These are phyloP conservation scores for Anaspis maculata DNA, from an alignment of 2,888 invertebrate genomes.

Conservation along the genomic window DNA sequence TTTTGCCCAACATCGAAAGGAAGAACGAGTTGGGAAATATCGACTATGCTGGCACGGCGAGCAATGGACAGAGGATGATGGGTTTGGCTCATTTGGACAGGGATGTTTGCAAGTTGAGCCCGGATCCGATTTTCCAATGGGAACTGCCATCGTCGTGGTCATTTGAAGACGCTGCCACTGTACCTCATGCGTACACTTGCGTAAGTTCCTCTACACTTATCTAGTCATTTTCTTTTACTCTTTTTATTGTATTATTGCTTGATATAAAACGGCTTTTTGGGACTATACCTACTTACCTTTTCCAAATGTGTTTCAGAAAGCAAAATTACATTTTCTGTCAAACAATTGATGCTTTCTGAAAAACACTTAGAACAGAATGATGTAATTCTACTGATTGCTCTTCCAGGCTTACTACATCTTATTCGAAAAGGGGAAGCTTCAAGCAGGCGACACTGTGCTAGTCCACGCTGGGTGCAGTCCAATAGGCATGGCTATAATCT, in stretches of 20 bases:
- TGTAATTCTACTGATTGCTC: conserved; percentile 10
- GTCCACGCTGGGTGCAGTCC: conserved; percentile 52
- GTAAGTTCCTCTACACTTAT: conserved; percentile 32
- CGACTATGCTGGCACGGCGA: conserved; percentile 33
- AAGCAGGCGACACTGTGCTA: conserved; percentile 44
- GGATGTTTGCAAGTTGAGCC: conserved; percentile 29
- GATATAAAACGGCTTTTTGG: background rate
- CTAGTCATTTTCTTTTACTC: background rate
- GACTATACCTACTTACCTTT: too few relatives aligned
- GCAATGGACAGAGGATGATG: conserved; percentile 57
- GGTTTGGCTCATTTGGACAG: conserved; percentile 47
- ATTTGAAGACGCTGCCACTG: conserved; percentile 65
- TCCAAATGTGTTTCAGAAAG: too few relatives aligned
- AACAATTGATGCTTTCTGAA: too few relatives aligned
- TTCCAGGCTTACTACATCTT: conserved; percentile 40
- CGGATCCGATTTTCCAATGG: conserved; percentile 50
- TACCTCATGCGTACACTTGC: conserved; percentile 72
- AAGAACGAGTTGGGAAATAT: conserved; percentile 35
- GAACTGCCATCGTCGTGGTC: conserved; percentile 63
- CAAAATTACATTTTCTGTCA: too few relatives aligned
- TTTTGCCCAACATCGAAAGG: conserved; percentile 22
- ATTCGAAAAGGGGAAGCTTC: conserved; percentile 37
- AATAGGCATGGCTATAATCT: conserved; percentile 65
- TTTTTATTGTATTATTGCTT: conserved; percentile 2
- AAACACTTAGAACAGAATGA: too few relatives aligned